Conservation (phyloP, 2,797 vertebrate genomes). For the Gadopsis marmoratus region DNA sequence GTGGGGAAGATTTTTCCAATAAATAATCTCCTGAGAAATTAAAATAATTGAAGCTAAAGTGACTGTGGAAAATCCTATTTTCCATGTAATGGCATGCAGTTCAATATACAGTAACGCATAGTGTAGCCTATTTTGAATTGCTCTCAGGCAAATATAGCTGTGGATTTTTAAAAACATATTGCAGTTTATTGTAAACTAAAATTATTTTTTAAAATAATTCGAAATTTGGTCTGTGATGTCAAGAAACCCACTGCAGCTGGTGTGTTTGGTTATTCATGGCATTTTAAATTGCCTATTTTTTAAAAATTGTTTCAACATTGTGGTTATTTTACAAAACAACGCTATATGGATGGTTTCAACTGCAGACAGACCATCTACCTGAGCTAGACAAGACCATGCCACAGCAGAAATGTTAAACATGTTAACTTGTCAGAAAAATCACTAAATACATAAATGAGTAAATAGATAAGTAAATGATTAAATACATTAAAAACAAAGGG, state of each 20-base stretch:
- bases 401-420: background rate
- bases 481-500: conserved; percentile 10
- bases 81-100: conserved; percentile 59
- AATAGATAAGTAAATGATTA: background rate
- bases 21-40: conserved; percentile 69
- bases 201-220: background rate
- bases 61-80: conserved; percentile 74
- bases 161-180: conserved; percentile 24
- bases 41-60: conserved; percentile 66
- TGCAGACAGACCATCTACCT: background rate
- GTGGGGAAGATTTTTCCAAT: conserved; percentile 36
- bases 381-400: background rate
- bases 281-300: conserved; percentile 63
- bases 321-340: conserved; percentile 44
- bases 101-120: conserved; percentile 47
- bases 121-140: conserved; percentile 27
- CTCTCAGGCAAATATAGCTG: conserved; percentile 13
- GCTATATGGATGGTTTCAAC: background rate
- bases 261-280: conserved; percentile 46
- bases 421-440: conserved; percentile 5
- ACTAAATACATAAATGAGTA: background rate
- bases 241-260: conserved; percentile 32
- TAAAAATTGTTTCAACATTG: conserved; percentile 62
- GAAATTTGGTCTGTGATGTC: conserved; percentile 29
- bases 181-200: conserved; percentile 12